These are phyloP conservation scores for Benthosema pterotum DNA, from an alignment of 2,797 vertebrate genomes.

Conservation along the genomic window DNA sequence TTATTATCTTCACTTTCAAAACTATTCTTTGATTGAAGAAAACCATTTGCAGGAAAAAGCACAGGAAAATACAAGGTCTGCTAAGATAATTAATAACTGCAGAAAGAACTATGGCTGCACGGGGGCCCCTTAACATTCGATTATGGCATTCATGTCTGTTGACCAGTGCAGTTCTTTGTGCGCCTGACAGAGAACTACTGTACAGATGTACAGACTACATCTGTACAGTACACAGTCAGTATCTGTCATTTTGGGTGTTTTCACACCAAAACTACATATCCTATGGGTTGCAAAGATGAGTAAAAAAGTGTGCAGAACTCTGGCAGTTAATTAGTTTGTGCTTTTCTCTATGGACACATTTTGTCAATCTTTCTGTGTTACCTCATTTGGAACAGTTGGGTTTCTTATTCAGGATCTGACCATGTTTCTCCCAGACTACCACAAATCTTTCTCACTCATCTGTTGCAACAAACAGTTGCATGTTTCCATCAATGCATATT, in stretches of 20 bases:
- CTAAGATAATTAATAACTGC: too few relatives aligned
- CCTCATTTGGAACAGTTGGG: not conserved
- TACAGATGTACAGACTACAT: too few relatives aligned
- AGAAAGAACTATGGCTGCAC: too few relatives aligned
- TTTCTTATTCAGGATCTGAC: not conserved
- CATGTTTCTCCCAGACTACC: conserved; percentile 22
- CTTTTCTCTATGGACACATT: not conserved
- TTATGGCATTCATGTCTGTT: not conserved
- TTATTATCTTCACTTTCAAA: not conserved
- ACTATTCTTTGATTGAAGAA: not conserved
- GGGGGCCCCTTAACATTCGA: too few relatives aligned
- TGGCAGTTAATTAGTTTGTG: not conserved
- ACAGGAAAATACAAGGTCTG: too few relatives aligned
- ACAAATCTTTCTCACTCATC: conserved; percentile 62
- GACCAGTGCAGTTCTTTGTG: not conserved
- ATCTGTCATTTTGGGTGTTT: too few relatives aligned
- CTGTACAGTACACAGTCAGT: too few relatives aligned
- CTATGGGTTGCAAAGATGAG: too few relatives aligned
- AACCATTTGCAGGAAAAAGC: too few relatives aligned
- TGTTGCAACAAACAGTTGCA: conserved; percentile 56
- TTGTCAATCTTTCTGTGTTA: not conserved
- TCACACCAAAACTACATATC: too few relatives aligned
- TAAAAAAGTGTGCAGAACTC: too few relatives aligned
- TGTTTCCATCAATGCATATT: too few relatives aligned
- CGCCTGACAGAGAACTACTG: not conserved